Conservation (phyloP, 2,797 vertebrate species). For the Sciurus carolinensis region DNA sequence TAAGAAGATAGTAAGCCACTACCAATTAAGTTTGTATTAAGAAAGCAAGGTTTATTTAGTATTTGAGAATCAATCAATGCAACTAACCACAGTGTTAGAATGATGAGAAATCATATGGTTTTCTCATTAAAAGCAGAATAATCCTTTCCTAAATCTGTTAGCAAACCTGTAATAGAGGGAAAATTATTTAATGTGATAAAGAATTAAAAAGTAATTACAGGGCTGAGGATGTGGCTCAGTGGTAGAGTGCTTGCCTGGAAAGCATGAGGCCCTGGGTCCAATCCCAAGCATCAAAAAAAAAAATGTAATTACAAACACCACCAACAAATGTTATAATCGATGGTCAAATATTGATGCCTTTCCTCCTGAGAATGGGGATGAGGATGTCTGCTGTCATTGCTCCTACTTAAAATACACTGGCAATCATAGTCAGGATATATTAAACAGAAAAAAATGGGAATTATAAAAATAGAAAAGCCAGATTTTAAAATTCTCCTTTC, state of each 20-base stretch:
- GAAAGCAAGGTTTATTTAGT: neutral
- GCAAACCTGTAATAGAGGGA: neutral
- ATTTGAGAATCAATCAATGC: constrained; percentile 38
- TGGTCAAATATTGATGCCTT: neutral
- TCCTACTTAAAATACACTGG: neutral
- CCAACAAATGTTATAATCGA: neutral
- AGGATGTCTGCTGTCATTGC: neutral
- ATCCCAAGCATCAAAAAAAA: neutral
- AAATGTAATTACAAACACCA: neutral
- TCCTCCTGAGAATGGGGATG: neutral
- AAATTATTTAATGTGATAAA: neutral
- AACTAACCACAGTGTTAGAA: constrained; percentile 1
- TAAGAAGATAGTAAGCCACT: neutral
- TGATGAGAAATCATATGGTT: neutral
- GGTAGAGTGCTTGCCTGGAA: no score
- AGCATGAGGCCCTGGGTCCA: no score
- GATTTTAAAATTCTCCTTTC: constrained; percentile 7
- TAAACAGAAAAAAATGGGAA: neutral
- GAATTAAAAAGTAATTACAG: neutral
- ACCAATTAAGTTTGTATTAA: constrained; percentile 40
- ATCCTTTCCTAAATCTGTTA: constrained; percentile 20
- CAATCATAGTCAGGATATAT: neutral
- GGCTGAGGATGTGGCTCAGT: no score
- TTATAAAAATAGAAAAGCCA: constrained; percentile 39
- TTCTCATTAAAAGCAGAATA: constrained; percentile 16